Base-by-base conservation (phyloP, 2,888 invertebrate genomes). In the Cheilosia scutellata region DNA sequence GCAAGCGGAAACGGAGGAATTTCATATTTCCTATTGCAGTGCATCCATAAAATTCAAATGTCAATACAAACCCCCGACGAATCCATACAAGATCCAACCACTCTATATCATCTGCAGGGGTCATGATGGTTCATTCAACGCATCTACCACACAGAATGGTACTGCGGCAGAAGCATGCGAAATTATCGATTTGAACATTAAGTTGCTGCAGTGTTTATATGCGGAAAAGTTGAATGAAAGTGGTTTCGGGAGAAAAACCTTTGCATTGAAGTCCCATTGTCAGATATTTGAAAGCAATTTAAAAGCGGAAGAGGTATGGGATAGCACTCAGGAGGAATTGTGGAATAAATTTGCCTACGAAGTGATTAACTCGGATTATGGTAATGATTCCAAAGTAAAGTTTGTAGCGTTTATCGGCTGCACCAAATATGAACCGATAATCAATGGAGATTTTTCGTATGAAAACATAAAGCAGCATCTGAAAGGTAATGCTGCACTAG, bases 321-420 rank as follows among this genome's bases (percentile, higher is more conserved):
- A 94, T 88, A 95, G 96, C 94, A 94, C 94, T 88, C 96, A 97
- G 90, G 94, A 95, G 60, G 95, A 96, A 88, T 92, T 98, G 62
- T 99, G 98, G 98, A 88, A 90, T 88, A 93, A 95, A 90, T 95
- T 98, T 91, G 98, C 96, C 1, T 94, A 96, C 87, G 98, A 98
- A 92, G 93, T 98, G 55, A 95, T 97, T 94, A 94, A 95, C 72
- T 95, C 95, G 0, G 92, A 93, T 49, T 90, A 95, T 65, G 95
- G 95, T 63, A 94, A 93, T 88, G 94, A 94, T 87, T 94, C 88
- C 0, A 88, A 89, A 2, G 94, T 96, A 88, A 99, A 98, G 92
- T 98, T 96, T 93, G 93, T 98, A 76, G 98, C 96, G 0, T 98
- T 98, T 90, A 94, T 98, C 88, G 96, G 97, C 0, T 97, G 97